Conservation (phyloP, 2,113 vertebrate genomes). For the Dromaius novaehollandiae region DNA sequence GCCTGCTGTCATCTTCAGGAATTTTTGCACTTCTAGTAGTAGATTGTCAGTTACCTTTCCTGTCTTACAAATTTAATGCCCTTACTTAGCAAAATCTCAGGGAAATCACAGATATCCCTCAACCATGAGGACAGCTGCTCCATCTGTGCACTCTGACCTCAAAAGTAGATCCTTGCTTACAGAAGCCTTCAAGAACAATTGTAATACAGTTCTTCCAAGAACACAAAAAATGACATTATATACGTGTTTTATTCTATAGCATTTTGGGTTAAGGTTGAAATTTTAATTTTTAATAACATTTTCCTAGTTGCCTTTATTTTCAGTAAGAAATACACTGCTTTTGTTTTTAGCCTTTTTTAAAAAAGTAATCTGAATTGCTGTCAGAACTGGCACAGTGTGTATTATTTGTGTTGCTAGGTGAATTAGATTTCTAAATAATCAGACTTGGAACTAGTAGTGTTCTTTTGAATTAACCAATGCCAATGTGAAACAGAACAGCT, state of each 20-base stretch:
- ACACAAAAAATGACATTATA: background rate
- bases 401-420: background rate
- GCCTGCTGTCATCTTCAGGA: background rate
- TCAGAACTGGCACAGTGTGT: background rate
- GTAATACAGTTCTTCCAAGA: background rate
- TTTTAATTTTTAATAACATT: background rate
- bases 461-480: background rate
- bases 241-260: background rate
- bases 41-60: background rate
- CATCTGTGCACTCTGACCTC: background rate
- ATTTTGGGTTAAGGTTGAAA: background rate
- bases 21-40: background rate
- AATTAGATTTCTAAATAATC: background rate
- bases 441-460: background rate
- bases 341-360: background rate
- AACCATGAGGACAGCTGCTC: background rate
- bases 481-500: background rate
- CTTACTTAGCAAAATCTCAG: background rate
- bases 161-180: background rate
- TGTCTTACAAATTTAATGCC: background rate
- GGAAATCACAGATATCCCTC: background rate
- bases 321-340: background rate
- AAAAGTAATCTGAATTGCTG: background rate
- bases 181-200: background rate
- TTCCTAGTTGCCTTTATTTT: background rate